phyloP scores from a whole-genome alignment of 2,797 vertebrate species.

The Gymnopithys bicolor region DNA sequence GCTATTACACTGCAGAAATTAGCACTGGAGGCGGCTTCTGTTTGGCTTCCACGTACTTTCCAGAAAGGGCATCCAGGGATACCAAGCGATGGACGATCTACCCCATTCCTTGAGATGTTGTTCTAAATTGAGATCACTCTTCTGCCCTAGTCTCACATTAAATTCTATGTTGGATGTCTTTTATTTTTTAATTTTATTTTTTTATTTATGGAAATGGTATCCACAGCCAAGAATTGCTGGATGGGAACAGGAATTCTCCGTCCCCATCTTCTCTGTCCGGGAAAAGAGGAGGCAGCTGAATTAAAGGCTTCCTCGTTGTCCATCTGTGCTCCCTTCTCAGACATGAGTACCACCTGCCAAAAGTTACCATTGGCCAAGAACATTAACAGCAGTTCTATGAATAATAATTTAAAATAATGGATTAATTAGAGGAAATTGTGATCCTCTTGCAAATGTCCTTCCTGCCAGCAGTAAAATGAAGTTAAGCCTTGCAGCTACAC shows the following conservation, averaged over 20 bases:
- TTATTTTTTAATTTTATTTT: background rate
- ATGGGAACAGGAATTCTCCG: background rate
- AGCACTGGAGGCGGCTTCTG: accelerated
- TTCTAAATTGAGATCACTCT: background rate
- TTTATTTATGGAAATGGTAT: background rate
- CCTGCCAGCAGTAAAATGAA: background rate
- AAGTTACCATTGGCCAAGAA: constrained; percentile 1
- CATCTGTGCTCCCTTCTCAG: background rate
- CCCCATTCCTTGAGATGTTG: background rate
- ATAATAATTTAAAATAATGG: constrained; percentile 41
- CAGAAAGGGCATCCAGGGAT: constrained; percentile 35
- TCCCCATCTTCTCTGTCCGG: background rate
- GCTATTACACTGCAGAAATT: constrained; percentile 36
- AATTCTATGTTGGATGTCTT: background rate
- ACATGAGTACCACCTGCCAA: background rate
- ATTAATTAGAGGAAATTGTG: constrained; percentile 44
- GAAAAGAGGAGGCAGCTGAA: background rate
- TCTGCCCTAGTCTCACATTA: background rate
- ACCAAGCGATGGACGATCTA: background rate
- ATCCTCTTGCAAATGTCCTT: constrained; percentile 6
- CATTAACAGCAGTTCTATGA: constrained; percentile 9
- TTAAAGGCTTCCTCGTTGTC: background rate
- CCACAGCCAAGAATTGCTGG: background rate
- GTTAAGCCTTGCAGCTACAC: background rate
- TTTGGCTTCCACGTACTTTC: constrained; percentile 1